Evolutionary conservation across 2,888 invertebrate species (phyloP), one percentile per base, ranked within the genome.

Genomic region (Hemistola chrysoprasaria): DNA sequence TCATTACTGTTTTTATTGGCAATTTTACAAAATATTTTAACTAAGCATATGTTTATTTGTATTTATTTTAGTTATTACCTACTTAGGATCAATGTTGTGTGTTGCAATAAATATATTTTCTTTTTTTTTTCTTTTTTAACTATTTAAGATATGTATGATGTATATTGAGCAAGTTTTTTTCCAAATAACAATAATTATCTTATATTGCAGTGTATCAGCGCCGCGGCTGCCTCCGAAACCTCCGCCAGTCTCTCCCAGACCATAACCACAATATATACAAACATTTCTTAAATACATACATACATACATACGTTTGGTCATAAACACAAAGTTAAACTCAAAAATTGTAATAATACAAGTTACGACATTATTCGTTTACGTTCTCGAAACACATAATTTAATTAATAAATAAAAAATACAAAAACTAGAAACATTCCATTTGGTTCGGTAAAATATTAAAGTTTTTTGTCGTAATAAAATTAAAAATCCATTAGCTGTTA

Each of bases 181-280:
- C 22, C 22, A 22, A 26, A 26, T 10, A 9, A n/a, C 1, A 16
- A 11, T 20, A 11, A 9, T 8, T 31, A 3, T 10, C 3, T 25
- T 21, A 11, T 22, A 25, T 34, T 34, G 0, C 55, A 65, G 67
- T 30, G 61, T 54, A 8, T 35, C 61, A 9, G 83, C 83, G 1
- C 85, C 85, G 2, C 78, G 79, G 1, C 62, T 83, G 54, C 85
- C 85, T 0, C 85, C 83, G 11, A 84, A 83, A 64, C 84, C 84
- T 8, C 63, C 71, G 25, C 59, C 77, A 30, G 65, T 72, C 25
- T 66, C 67, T 4, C 69, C 71, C 45, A 73, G 74, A 47, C 71
- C 76, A 44, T 77, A 72, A 66, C 71, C 30, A 40, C 26, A 37
- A 24, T 25, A 27, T 25, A 20, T 29, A 27, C 11, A 22, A 6